These are phyloP conservation scores for Probosciger aterrimus DNA, from an alignment of 2,113 vertebrate species.

Conservation along the genomic window DNA sequence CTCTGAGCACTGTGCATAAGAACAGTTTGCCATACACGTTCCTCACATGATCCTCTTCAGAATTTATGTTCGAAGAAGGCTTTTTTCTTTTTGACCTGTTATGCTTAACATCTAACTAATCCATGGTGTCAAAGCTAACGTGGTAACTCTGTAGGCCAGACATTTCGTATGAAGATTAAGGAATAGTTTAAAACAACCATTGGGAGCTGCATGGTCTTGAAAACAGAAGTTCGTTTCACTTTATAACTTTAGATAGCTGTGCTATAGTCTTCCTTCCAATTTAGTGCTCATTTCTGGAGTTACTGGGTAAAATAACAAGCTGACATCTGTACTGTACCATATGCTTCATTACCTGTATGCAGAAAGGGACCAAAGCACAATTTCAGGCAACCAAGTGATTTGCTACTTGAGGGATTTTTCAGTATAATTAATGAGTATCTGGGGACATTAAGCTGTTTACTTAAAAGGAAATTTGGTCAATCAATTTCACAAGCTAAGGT, in stretches of 20 bases:
- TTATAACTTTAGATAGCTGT: background rate
- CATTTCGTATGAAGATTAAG: background rate
- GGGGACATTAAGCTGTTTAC: background rate
- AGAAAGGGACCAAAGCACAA: background rate
- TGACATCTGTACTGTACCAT: background rate
- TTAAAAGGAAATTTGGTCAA: background rate
- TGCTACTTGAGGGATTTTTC: background rate
- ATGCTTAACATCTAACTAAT: background rate
- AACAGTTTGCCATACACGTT: background rate
- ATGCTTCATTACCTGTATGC: background rate
- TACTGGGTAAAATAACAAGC: background rate
- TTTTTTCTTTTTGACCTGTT: background rate
- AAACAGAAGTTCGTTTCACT: background rate
- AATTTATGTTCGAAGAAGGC: background rate
- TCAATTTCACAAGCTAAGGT: background rate
- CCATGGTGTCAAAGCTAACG: background rate
- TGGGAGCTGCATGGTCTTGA: background rate
- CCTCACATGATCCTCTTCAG: background rate
- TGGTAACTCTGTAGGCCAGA: background rate
- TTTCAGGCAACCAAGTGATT: background rate
- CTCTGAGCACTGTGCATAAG: background rate
- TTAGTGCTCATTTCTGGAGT: background rate
- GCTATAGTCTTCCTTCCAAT: background rate
- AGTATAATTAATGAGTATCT: background rate
- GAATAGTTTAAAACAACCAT: constrained; percentile 12